These are phyloP conservation scores for Corythoichthys haematopterus DNA, from an alignment of 2,113 vertebrate species.

Conservation along the genomic window DNA sequence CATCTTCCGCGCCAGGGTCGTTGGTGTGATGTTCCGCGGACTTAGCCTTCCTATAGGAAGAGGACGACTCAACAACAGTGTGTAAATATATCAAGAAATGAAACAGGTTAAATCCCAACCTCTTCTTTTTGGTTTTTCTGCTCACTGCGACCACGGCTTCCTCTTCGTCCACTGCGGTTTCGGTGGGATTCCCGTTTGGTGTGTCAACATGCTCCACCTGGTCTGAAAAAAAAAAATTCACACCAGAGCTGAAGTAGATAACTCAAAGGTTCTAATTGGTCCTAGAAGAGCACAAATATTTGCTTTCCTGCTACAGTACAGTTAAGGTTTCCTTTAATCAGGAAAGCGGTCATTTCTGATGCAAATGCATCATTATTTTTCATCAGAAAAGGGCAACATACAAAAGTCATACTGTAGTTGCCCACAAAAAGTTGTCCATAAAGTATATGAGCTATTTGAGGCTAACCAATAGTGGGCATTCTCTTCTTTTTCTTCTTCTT, in stretches of 20 bases:
- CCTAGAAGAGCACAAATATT: background rate
- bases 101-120: conserved; percentile 32
- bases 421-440: too few relatives aligned
- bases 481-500: conserved; percentile 82
- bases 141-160: conserved; percentile 43
- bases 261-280: background rate
- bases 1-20: conserved; percentile 82
- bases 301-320: background rate
- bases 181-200: conserved; percentile 73
- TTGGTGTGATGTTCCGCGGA: conserved; percentile 66
- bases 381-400: too few relatives aligned
- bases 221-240: conserved; percentile 31
- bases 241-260: too few relatives aligned
- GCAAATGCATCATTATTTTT: too few relatives aligned
- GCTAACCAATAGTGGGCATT: conserved; percentile 47
- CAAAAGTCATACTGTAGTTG: too few relatives aligned
- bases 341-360: too few relatives aligned
- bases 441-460: background rate
- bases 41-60: conserved; percentile 73
- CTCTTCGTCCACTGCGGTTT: conserved; percentile 68
- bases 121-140: conserved; percentile 80
- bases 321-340: too few relatives aligned
- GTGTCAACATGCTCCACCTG: conserved; percentile 52
- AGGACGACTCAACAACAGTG: background rate
- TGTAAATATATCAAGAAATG: background rate